Evolutionary conservation across 1,140 invertebrate genomes (phyloP).

Genomic region (Drosophila mayri): DNA sequence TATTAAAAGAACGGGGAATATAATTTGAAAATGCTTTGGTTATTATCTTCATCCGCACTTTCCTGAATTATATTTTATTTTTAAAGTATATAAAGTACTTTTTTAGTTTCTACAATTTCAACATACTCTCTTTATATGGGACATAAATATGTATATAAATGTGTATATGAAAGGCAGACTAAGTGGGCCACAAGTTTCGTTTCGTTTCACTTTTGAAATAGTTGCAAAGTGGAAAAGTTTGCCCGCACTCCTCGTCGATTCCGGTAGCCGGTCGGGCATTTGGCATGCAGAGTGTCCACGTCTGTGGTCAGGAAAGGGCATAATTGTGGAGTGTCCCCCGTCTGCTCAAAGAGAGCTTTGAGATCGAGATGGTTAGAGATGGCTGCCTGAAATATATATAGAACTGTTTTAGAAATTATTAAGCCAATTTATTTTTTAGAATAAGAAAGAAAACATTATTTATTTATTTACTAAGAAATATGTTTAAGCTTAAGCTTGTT

Average conservation of each 20-base stretch:
- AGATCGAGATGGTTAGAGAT: constrained; percentile 1
- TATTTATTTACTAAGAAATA: background rate
- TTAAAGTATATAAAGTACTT: background rate
- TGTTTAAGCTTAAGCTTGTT: background rate
- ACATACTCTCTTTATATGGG: background rate
- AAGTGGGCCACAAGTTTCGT: constrained; percentile 66
- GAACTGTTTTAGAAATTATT: no score
- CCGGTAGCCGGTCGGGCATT: constrained; percentile 32
- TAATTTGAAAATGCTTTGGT: background rate
- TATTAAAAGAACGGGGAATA: background rate
- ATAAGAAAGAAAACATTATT: no score
- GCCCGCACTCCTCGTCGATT: constrained; percentile 44
- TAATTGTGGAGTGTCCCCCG: constrained; percentile 43
- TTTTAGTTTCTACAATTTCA: background rate
- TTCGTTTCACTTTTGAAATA: constrained; percentile 82
- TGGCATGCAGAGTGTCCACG: constrained; percentile 76
- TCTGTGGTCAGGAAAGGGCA: constrained; percentile 61
- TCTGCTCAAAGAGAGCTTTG: background rate
- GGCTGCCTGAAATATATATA: constrained; percentile 6
- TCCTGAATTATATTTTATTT: background rate
- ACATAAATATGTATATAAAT: constrained; percentile 18
- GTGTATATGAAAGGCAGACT: constrained; percentile 8
- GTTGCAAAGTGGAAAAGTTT: constrained; percentile 83
- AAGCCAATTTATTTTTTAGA: no score
- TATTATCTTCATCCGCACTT: no score